Base-by-base conservation (phyloP, 2,888 invertebrate genomes). In the Cerastis rubricosa region DNA sequence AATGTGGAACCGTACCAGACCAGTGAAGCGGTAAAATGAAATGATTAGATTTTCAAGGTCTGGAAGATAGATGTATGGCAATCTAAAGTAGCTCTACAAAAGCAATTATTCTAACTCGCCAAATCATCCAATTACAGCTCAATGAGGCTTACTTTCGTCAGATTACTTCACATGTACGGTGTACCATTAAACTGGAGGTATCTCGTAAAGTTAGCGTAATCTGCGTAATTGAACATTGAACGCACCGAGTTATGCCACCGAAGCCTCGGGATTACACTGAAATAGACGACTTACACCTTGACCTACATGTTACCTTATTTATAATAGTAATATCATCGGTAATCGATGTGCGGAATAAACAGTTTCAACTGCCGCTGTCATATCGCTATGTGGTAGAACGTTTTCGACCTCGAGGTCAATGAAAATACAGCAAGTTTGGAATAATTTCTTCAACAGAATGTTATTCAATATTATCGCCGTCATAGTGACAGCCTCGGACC, bases 241-340 rank as follows among this genome's bases (percentile, higher is more conserved):
- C 71, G 65, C 61, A 76, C 68, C 57, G 74, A 65, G 80, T 76
- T 84, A 77, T 73, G 80, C 71, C 69, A 79, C 78, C 73, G 81
- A 89, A 88, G 89, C 78, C 84, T 78, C 77, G 71, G 84, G 84
- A 84, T 89, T 88, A 88, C 76, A 85, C 78, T 83, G 80, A 80
- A 87, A 86, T 86, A 85, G 82, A 85, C 59, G 71, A 77, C 66
- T 57, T 57, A 71, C 47, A 81, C 88, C 87, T 87, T 85, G 85
- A 83, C 83, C 81, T 78, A 85, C 63, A 77, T 83, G 64, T 47
- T 63, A 49, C 45, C 29, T 59, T 65, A 59, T 71, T 71, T 75
- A 35, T 35, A 74, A 75, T 69, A 75, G 64, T 74, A 70, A 76
- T 72, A 71, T 76, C 59, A 77, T 68, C 40, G 25, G 29, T 54